Evolutionary conservation across 2,113 vertebrate species (phyloP).

Genomic region (Elephantulus edwardii): DNA sequence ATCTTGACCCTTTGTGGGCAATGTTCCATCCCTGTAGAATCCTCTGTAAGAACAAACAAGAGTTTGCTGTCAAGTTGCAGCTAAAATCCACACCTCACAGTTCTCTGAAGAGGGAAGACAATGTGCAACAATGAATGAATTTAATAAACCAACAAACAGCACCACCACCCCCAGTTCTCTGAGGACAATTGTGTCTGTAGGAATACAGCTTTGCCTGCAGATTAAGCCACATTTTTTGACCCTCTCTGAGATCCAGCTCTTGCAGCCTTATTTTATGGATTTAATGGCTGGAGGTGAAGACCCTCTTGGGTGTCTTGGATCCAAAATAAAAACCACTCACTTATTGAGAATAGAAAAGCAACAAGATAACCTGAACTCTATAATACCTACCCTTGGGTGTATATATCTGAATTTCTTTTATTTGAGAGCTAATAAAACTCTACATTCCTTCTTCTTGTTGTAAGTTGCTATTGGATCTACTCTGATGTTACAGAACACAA

Average conservation of each 20-base stretch:
- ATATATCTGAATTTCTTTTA: slow-evolving; percentile 23
- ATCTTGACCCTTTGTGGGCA: background rate
- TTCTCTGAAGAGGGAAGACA: slow-evolving; percentile 10
- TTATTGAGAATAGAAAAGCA: background rate
- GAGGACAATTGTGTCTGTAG: slow-evolving; percentile 11
- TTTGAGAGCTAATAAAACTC: background rate
- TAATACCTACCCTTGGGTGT: background rate
- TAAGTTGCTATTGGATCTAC: too few relatives aligned
- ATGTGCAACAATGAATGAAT: too few relatives aligned
- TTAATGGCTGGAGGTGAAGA: background rate
- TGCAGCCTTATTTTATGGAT: too few relatives aligned
- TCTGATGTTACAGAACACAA: too few relatives aligned
- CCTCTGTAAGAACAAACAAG: slow-evolving; percentile 6
- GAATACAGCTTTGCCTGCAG: background rate
- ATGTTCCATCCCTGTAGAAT: background rate
- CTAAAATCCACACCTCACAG: slow-evolving; percentile 2
- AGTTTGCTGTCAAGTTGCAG: background rate
- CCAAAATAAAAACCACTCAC: slow-evolving; percentile 16
- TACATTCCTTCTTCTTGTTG: background rate
- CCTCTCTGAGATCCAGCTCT: background rate
- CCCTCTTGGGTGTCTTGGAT: background rate
- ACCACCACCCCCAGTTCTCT: background rate
- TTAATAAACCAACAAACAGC: too few relatives aligned
- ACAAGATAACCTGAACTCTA: too few relatives aligned
- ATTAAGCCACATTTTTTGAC: background rate